Evolutionary conservation across 2,113 vertebrate genomes (phyloP).

Genomic region (Clupea harengus): DNA sequence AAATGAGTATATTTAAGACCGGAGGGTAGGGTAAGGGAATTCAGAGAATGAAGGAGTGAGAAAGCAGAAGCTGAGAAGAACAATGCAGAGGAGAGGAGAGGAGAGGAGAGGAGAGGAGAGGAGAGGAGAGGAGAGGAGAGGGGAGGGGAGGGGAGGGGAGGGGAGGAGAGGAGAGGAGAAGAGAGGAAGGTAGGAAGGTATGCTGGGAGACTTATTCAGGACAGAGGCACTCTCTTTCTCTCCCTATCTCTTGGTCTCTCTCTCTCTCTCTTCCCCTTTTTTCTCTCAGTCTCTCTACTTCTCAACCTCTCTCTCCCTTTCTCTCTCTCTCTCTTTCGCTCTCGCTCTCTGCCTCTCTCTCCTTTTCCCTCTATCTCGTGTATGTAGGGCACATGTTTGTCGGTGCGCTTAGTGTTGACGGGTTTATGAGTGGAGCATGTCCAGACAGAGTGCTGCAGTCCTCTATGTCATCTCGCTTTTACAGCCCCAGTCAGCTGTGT

Average conservation of each 20-base stretch:
- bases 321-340: neutral
- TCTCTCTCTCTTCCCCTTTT: neutral
- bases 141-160: neutral
- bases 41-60: neutral
- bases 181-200: neutral
- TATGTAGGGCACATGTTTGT: neutral
- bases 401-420: neutral
- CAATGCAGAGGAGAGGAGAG: neutral
- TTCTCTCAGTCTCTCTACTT: neutral
- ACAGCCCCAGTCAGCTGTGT: neutral
- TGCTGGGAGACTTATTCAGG: neutral
- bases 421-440: constrained; percentile 1
- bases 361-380: neutral
- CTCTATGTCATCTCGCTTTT: constrained; percentile 11
- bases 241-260: neutral
- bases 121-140: no score
- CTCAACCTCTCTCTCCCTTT: neutral
- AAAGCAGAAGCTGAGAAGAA: no score
- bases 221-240: neutral
- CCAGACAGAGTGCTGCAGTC: constrained; percentile 3
- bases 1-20: neutral
- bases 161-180: neutral
- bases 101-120: neutral
- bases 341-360: neutral
- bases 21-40: no score